phyloP scores from a whole-genome alignment of 2,888 invertebrate species.

The Argynnis bischoffii region DNA sequence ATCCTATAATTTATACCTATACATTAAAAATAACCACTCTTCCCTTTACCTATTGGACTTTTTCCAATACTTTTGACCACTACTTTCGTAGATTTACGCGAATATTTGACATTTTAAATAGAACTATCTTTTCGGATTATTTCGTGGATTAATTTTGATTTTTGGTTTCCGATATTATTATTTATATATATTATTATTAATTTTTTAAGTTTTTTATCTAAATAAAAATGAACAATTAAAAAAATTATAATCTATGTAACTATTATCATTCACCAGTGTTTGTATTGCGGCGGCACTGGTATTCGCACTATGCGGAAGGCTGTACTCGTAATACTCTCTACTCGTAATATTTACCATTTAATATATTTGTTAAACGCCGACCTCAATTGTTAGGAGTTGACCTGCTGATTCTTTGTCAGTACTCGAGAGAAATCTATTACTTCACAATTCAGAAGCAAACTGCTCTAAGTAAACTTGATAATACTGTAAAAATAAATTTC shows the following conservation, averaged over 20 bases:
- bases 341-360: slow-evolving; percentile 44
- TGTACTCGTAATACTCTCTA: slow-evolving; percentile 44
- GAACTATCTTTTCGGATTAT: too few relatives aligned
- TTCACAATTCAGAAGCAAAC: slow-evolving; percentile 32
- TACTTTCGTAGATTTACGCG: too few relatives aligned
- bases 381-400: slow-evolving; percentile 39
- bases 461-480: slow-evolving; percentile 31
- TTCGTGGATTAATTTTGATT: too few relatives aligned
- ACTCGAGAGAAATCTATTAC: slow-evolving; percentile 37
- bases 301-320: slow-evolving; percentile 67
- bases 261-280: slow-evolving; percentile 40
- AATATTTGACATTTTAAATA: too few relatives aligned
- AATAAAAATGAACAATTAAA: too few relatives aligned
- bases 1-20: too few relatives aligned
- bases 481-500: slow-evolving; percentile 41
- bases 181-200: too few relatives aligned
- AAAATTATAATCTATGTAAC: slow-evolving; percentile 29
- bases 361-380: slow-evolving; percentile 36
- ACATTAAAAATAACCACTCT: too few relatives aligned
- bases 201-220: too few relatives aligned
- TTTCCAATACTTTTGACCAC: too few relatives aligned
- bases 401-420: slow-evolving; percentile 38
- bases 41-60: too few relatives aligned
- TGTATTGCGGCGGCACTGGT: slow-evolving; percentile 52
- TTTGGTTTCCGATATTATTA: too few relatives aligned